These are phyloP conservation scores for Andricus grossulariae DNA, from an alignment of 1,140 invertebrate genomes.

Conservation along the genomic window DNA sequence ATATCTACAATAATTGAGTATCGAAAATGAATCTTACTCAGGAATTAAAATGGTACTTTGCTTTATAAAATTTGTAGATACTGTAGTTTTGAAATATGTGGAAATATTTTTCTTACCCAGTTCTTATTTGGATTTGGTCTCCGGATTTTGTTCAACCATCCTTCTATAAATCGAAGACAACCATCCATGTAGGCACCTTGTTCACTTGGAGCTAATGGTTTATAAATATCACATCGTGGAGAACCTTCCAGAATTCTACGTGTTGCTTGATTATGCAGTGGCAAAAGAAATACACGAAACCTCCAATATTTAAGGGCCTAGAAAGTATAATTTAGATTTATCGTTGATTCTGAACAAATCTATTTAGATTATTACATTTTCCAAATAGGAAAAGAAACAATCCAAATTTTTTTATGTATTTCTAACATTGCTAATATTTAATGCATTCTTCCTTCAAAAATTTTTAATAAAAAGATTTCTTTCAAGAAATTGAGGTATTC, in stretches of 20 bases:
- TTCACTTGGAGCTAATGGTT: conserved; percentile 79
- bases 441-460: too few species aligned
- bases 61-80: conserved; percentile 9
- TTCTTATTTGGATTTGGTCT: conserved; percentile 81
- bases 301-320: conserved; percentile 95
- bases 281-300: conserved; percentile 91
- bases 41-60: conserved; percentile 1
- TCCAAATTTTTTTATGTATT: too few species aligned
- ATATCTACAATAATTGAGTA: background rate
- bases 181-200: conserved; percentile 80
- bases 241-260: conserved; percentile 84
- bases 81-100: conserved; percentile 1
- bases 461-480: too few species aligned
- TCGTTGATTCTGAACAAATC: too few species aligned
- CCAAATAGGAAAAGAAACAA: too few species aligned
- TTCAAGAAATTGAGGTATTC: too few species aligned
- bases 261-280: conserved; percentile 83
- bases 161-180: conserved; percentile 92
- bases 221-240: conserved; percentile 89
- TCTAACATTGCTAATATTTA: too few species aligned
- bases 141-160: conserved; percentile 92
- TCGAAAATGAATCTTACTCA: background rate
- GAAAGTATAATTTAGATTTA: too few species aligned
- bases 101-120: conserved; percentile 67
- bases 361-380: too few species aligned